phyloP scores from a whole-genome alignment of 2,797 vertebrate species.

The Platyrinchus mystaceus region DNA sequence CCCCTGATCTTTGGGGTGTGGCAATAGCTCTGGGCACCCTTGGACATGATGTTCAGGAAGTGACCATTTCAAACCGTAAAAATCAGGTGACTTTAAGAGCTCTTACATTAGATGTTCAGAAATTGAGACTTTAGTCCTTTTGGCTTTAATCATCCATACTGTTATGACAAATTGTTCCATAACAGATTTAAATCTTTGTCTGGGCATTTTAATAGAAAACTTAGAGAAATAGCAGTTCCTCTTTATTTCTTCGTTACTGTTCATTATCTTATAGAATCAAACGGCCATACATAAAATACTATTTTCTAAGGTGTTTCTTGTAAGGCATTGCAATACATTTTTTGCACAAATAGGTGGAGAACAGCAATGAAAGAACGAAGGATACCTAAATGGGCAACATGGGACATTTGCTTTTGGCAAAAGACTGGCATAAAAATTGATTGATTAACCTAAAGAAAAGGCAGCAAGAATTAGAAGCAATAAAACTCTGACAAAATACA shows the following conservation, averaged over 20 bases:
- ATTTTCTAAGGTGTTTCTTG: neutral
- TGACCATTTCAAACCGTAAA: neutral
- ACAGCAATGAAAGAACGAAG: neutral
- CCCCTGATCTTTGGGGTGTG: fast-evolving
- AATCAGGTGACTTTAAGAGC: neutral
- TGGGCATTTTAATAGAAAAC: neutral
- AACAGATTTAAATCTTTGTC: neutral
- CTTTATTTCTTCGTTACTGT: neutral
- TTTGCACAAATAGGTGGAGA: neutral
- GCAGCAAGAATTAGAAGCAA: neutral
- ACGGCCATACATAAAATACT: neutral
- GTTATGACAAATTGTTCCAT: neutral
- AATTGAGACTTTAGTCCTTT: neutral
- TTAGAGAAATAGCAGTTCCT: neutral
- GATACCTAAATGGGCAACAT: neutral
- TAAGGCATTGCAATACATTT: neutral
- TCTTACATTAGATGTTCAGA: neutral
- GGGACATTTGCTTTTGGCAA: neutral
- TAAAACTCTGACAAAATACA: neutral
- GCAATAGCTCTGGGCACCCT: neutral
- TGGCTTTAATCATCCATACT: neutral
- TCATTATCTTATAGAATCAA: neutral
- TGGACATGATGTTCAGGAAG: neutral
- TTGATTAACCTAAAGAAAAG: neutral
- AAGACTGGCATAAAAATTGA: neutral